phyloP scores from a whole-genome alignment of 2,888 invertebrate species.

The Dusona sp. region DNA sequence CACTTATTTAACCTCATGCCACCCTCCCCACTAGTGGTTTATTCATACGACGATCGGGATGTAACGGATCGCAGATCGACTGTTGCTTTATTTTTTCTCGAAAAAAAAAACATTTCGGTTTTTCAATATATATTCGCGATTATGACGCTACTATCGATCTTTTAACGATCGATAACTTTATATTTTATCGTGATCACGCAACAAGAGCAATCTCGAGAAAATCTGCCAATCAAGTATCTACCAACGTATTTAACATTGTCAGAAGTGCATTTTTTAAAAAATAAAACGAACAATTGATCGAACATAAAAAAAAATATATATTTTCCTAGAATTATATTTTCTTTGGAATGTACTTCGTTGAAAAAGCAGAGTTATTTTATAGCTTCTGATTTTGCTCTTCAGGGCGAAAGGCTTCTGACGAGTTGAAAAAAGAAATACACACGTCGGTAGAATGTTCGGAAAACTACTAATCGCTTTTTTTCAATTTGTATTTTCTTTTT shows the following conservation, averaged over 20 bases:
- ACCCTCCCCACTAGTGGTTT: slow-evolving; percentile 25
- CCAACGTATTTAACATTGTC: background rate
- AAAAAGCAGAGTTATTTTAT: background rate
- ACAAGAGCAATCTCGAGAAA: slow-evolving; percentile 20
- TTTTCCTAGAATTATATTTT: background rate
- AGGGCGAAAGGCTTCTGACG: slow-evolving; percentile 20
- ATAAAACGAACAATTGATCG: background rate
- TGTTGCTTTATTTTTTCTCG: slow-evolving; percentile 6
- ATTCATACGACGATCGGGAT: slow-evolving; percentile 55
- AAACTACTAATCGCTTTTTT: slow-evolving; percentile 29
- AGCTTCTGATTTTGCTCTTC: background rate
- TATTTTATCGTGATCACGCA: slow-evolving; percentile 28
- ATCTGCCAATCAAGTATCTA: background rate
- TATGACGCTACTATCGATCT: slow-evolving; percentile 17
- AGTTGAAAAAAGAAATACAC: slow-evolving; percentile 13
- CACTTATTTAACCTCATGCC: slow-evolving; percentile 9
- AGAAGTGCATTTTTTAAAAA: slow-evolving; percentile 9
- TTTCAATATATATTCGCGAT: background rate
- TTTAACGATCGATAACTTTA: slow-evolving; percentile 12
- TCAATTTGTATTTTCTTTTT: slow-evolving; percentile 38
- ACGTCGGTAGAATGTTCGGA: slow-evolving; percentile 26
- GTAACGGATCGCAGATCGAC: slow-evolving; percentile 35
- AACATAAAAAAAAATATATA: background rate
- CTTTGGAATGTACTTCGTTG: background rate
- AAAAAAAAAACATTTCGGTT: background rate